Evolutionary conservation across 1,140 invertebrate species (phyloP).

Genomic region (Nasonia vitripennis): DNA sequence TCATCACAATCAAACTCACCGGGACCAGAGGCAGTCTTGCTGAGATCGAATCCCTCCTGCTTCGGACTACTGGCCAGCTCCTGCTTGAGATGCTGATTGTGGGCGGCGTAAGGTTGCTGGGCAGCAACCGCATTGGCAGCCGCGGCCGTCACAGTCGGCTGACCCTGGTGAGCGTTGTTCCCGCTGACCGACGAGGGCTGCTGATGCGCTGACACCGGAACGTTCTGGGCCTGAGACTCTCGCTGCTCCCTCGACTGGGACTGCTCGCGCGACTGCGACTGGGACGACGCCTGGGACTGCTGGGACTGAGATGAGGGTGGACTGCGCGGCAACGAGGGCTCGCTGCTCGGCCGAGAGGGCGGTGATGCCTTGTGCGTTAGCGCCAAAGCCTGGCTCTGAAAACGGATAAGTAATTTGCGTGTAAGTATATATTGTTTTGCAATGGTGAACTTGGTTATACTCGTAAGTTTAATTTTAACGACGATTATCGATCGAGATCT

Average conservation of each 20-base stretch:
- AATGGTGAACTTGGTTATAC: background rate
- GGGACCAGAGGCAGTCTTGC: slow-evolving; percentile 75
- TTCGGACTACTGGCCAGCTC: slow-evolving; percentile 76
- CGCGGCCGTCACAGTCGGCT: background rate
- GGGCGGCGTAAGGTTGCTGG: slow-evolving; percentile 69
- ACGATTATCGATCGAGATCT: no score
- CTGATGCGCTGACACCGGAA: background rate
- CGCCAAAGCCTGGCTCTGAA: slow-evolving; percentile 79
- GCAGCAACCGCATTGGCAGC: background rate
- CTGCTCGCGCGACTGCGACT: slow-evolving; percentile 56
- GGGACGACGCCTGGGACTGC: slow-evolving; percentile 58
- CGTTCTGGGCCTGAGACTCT: slow-evolving; percentile 61
- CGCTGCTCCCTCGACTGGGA: slow-evolving; percentile 66
- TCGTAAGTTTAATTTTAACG: no score
- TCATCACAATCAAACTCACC: slow-evolving; percentile 68
- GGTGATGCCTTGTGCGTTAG: slow-evolving; percentile 78
- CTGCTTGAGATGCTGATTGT: slow-evolving; percentile 73
- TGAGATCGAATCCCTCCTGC: slow-evolving; percentile 80
- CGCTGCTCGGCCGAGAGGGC: slow-evolving; percentile 73
- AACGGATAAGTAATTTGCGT: slow-evolving; percentile 50
- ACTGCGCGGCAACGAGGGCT: slow-evolving; percentile 70
- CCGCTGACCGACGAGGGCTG: slow-evolving; percentile 24
- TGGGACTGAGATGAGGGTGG: slow-evolving; percentile 69
- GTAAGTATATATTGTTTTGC: background rate
- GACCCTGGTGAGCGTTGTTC: slow-evolving; percentile 37